Evolutionary conservation across 1,140 invertebrate species (phyloP).

Genomic region (Chrysoperla carnea): DNA sequence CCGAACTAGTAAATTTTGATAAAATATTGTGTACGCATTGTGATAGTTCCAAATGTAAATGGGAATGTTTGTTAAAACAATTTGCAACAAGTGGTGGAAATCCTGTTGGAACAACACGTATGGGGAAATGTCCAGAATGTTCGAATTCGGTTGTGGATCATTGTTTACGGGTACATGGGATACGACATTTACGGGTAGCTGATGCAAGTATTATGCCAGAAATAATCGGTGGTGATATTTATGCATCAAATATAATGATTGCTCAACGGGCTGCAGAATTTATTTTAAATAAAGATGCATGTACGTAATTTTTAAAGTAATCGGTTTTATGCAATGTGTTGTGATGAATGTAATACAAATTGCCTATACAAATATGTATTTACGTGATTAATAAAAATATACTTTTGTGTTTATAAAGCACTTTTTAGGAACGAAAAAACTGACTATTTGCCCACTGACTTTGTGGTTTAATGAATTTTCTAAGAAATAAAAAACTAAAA

Average conservation of each 20-base stretch:
- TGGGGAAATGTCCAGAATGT: constrained; percentile 42
- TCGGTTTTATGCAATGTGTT: too few species aligned
- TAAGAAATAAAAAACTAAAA: too few species aligned
- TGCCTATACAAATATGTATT: too few species aligned
- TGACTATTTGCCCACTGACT: too few species aligned
- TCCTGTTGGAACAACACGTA: constrained; percentile 57
- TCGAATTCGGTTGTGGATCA: constrained; percentile 35
- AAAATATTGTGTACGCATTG: constrained; percentile 21
- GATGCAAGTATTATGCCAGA: constrained; percentile 69
- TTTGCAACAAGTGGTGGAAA: constrained; percentile 46
- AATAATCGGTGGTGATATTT: constrained; percentile 54
- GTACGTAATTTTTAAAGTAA: too few species aligned
- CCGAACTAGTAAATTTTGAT: constrained; percentile 22
- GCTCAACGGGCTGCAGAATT: constrained; percentile 54
- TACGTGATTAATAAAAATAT: too few species aligned
- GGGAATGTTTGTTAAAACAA: constrained; percentile 40
- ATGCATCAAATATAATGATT: constrained; percentile 60
- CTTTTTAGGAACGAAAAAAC: too few species aligned
- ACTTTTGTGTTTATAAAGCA: too few species aligned
- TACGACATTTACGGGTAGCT: constrained; percentile 46
- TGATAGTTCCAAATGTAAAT: constrained; percentile 35
- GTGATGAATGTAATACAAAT: too few species aligned
- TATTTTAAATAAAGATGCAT: constrained; percentile 38
- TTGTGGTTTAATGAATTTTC: too few species aligned
- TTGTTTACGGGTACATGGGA: constrained; percentile 43